Base-by-base conservation (phyloP, 2,113 vertebrate genomes). In the Tiliqua scincoides region DNA sequence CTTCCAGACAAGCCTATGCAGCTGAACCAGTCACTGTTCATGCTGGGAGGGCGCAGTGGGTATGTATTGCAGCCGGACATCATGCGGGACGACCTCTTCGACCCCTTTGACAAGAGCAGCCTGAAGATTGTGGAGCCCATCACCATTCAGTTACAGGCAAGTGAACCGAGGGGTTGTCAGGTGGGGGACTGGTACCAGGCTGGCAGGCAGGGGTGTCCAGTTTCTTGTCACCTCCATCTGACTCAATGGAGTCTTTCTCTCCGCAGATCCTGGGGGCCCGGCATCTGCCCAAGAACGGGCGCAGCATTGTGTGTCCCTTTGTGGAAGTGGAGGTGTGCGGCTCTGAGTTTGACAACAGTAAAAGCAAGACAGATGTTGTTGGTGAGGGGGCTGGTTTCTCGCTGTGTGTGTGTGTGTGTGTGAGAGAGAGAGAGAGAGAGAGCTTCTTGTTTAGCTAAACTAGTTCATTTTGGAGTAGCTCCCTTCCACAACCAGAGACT, bases 21-120 rank as follows among this genome's bases (percentile, higher is more conserved):
- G 96, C 97, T 99, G 97, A 99, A 99, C 95, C 99, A 99, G 96
- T 97, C 99, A 0, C 97, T 99, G 68, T 99, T 99, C 96, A 98
- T 98, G 97, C 94, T 98, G 1, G 98, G 98, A 0, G 98, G 98
- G 7, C 96, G 95, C 89, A 99, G 98, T 0, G 99, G 99, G 21
- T 99, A 99, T 0, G 98, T 99, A 89, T 96, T 99, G 59, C 99
- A 99, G 94, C 98, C 99, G 0, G 90, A 96, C 87, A 96, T 98
- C 94, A 99, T 99, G 99, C 96, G 98, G 70, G 98, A 99, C 0
- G 99, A 99, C 65, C 95, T 30, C 85, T 99, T 99, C 0, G 99
- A 99, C 91, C 99, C 99, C 17, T 99, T 99, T 0, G 98, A 99
- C 96, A 97, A 97, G 89, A 96, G 97, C 87, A 98, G 98, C 61